phyloP scores from a whole-genome alignment of 2,113 vertebrate genomes.

The Rhodinocichla rosea region DNA sequence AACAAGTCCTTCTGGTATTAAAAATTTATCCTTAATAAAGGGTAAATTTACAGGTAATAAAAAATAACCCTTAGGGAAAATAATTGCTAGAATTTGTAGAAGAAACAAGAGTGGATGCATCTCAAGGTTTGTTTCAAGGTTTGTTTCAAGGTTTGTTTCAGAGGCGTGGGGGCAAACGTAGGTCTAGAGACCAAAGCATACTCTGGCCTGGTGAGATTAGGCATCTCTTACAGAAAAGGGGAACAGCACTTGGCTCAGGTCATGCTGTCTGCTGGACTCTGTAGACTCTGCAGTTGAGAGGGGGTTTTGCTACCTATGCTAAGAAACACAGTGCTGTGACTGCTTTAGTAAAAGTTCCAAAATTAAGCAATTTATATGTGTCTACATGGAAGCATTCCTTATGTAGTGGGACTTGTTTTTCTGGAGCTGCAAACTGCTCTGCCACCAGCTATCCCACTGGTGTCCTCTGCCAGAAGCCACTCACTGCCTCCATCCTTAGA shows the following conservation, averaged over 20 bases:
- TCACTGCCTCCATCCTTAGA: neutral
- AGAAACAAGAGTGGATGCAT: neutral
- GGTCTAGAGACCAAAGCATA: neutral
- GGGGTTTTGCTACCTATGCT: neutral
- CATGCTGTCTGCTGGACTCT: neutral
- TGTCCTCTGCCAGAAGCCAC: neutral
- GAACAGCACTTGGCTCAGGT: neutral
- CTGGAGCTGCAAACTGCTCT: neutral
- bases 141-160: neutral
- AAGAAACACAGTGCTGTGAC: neutral
- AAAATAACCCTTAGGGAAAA: neutral
- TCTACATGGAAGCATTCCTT: accelerated
- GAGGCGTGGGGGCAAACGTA: neutral
- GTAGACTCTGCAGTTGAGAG: neutral
- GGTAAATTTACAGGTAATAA: neutral
- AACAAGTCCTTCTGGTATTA: neutral
- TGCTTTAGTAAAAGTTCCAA: neutral
- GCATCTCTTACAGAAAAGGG: neutral
- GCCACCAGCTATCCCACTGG: neutral
- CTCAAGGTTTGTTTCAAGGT: neutral
- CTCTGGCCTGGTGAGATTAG: neutral
- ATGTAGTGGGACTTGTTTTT: neutral
- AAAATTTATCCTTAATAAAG: neutral
- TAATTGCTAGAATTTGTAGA: neutral
- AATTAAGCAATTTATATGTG: neutral